phyloP scores from a whole-genome alignment of 2,797 vertebrate genomes.

The Paguma larvata region DNA sequence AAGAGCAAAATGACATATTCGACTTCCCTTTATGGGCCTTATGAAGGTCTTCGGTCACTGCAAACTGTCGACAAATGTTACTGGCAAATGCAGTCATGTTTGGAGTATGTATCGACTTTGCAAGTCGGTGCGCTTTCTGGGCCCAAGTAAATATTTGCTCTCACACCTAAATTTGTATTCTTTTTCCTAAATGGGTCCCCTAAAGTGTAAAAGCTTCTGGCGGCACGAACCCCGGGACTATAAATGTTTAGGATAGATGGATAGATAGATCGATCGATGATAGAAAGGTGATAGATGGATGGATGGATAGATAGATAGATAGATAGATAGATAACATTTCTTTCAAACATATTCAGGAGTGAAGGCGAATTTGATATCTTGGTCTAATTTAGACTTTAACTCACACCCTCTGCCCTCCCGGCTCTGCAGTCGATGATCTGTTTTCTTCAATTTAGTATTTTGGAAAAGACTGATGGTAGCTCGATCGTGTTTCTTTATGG shows the following conservation, averaged over 20 bases:
- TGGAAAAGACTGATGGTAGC: background rate
- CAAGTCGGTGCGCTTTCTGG: background rate
- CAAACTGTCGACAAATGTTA: background rate
- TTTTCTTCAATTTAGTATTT: conserved; percentile 7
- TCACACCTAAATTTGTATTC: background rate
- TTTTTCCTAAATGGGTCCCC: background rate
- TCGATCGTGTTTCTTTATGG: background rate
- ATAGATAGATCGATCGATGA: too few relatives aligned
- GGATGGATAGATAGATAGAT: background rate
- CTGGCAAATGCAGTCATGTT: background rate
- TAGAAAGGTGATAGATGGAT: background rate
- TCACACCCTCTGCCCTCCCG: background rate
- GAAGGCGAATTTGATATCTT: background rate
- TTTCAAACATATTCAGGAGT: background rate
- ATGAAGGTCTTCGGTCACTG: background rate
- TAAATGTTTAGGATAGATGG: background rate
- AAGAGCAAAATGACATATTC: background rate
- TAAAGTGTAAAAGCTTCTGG: background rate
- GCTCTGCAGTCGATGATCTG: background rate
- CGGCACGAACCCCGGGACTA: background rate
- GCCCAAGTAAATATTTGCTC: background rate
- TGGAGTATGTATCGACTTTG: background rate
- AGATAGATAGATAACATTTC: background rate
- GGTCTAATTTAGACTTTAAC: conserved; percentile 8
- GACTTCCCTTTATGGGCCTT: background rate